Conservation (phyloP, 2,888 invertebrate genomes). For the Drosophila prostipennis region DNA sequence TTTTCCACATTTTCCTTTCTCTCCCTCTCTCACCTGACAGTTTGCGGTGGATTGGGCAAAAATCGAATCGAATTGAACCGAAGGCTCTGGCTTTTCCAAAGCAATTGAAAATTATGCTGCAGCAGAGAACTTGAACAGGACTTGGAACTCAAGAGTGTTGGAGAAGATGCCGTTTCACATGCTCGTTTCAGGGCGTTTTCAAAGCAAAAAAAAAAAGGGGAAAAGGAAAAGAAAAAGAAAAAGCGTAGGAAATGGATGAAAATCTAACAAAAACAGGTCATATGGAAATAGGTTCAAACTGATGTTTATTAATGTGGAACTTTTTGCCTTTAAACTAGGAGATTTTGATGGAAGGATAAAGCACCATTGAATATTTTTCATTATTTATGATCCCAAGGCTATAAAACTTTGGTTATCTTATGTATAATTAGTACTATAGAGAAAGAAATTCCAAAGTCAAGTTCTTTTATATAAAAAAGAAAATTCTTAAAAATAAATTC, state of each 20-base stretch:
- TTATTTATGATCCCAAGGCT: neutral
- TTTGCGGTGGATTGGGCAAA: constrained; percentile 32
- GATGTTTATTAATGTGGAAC: constrained; percentile 34
- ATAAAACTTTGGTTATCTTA: neutral
- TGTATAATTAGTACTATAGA: neutral
- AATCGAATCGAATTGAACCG: constrained; percentile 57
- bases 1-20: neutral
- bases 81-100: constrained; percentile 34
- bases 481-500: too few species aligned
- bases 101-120: constrained; percentile 44
- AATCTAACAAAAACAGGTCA: constrained; percentile 70
- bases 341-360: neutral
- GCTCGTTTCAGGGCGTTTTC: constrained; percentile 36
- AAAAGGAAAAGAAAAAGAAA: neutral
- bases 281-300: constrained; percentile 62
- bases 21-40: constrained; percentile 17
- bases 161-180: constrained; percentile 33
- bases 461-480: too few species aligned
- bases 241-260: constrained; percentile 4
- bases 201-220: constrained; percentile 10
- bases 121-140: constrained; percentile 24
- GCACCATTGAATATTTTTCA: neutral
- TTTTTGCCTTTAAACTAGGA: neutral
- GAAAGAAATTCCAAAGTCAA: too few species aligned
- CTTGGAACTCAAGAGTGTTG: constrained; percentile 44